Base-by-base conservation (phyloP, 2,888 invertebrate species). In the Ditula angustiorana region DNA sequence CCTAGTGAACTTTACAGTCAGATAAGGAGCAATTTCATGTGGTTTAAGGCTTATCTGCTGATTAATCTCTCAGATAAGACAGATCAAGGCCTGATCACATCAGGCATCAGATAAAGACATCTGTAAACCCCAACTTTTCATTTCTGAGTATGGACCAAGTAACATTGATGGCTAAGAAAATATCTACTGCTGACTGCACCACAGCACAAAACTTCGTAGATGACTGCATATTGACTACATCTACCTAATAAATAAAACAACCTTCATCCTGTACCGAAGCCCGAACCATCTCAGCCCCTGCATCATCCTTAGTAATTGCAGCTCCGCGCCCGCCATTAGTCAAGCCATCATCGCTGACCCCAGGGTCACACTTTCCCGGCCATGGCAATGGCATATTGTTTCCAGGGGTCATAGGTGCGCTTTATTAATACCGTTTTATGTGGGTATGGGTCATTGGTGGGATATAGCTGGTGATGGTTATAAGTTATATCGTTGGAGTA, bases 311-410 rank as follows among this genome's bases (percentile, higher is more conserved):
- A 37, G 59, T 64, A 59, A 64, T 64, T 47, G 46, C 44, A 35
- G 46, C 28, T 28, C 50, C 44, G 57, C 52, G 11, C n/a, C 53
- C 11, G 37, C 46, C 64, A 64, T 64, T 64, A 64, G 58, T 64
- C 57, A 56, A 44, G 58, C 58, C 53, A 64, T 64, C 59, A 58
- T 28, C 50, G 24, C 33, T 46, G 53, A 53, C 64, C 64, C 52
- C 5, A n/a, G 30, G 62, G 57, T 41, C 63, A 58, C 44, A 21
- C 64, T 64, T 64, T 64, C 64, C 64, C 44, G 16, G 35, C 33
- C 53, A n/a, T 53, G 53, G 53, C 53, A 53, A 49, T 53, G 30
- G 41, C 55, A 56, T 13, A 63, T 64, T 64, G 64, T 64, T 53
- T 52, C 21, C 41, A 0, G 13, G 52, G 63, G 58, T 64, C 63